Percentiles rank a stretch among this genome's conserved stretches.
These are phyloP conservation scores for Typhlichthys eigenmanni DNA, from an alignment of 2,797 vertebrate genomes.

Conservation along the genomic window DNA sequence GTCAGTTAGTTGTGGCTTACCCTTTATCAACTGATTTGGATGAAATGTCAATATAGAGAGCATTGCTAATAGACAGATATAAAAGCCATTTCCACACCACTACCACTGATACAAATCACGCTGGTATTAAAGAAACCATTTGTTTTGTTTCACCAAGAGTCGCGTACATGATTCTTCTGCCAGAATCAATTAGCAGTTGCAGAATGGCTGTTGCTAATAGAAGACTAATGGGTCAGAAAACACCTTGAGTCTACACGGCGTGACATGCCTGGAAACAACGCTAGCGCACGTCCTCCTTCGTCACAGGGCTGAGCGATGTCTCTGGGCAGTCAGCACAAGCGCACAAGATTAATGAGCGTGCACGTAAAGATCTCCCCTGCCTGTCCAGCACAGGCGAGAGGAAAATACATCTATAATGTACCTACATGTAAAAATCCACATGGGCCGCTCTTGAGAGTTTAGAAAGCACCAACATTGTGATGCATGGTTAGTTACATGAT, in stretches of 20 bases:
- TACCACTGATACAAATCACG: slow-evolving; percentile 28
- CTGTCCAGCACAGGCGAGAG: slow-evolving; percentile 19
- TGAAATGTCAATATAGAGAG: not conserved
- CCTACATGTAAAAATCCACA: slow-evolving; percentile 27
- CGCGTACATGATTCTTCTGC: slow-evolving; percentile 26
- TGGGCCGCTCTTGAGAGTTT: too few species aligned
- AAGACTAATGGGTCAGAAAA: slow-evolving; percentile 61
- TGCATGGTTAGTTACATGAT: too few species aligned
- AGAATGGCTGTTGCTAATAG: slow-evolving; percentile 37
- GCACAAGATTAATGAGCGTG: slow-evolving; percentile 57
- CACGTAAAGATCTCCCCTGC: slow-evolving; percentile 30
- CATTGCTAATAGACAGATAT: not conserved
- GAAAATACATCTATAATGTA: slow-evolving; percentile 13
- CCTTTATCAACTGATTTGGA: slow-evolving; percentile 17
- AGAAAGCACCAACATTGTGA: too few species aligned
- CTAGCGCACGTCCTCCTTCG: slow-evolving; percentile 61
- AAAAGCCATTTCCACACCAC: slow-evolving; percentile 12
- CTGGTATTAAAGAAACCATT: slow-evolving; percentile 30
- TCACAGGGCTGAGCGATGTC: slow-evolving; percentile 72
- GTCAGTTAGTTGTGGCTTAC: slow-evolving; percentile 14
- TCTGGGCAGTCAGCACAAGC: slow-evolving; percentile 44
- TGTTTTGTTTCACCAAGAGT: slow-evolving; percentile 46
- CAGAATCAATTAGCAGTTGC: slow-evolving; percentile 52
- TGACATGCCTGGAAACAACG: slow-evolving; percentile 51
- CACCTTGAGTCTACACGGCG: slow-evolving; percentile 32